These are phyloP conservation scores for Spilarctia lutea DNA, from an alignment of 2,888 invertebrate genomes.

Conservation along the genomic window DNA sequence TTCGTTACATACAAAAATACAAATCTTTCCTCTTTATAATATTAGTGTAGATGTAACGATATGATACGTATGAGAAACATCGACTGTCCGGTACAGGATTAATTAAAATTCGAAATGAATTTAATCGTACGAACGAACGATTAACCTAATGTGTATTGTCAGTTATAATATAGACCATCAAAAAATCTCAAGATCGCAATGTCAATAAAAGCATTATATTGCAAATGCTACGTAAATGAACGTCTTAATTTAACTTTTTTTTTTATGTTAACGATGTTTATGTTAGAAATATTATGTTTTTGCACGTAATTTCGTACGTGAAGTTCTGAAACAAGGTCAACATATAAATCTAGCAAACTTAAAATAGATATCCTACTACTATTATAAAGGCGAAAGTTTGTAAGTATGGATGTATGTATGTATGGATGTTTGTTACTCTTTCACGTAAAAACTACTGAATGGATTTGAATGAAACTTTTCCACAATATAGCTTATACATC, in stretches of 20 bases:
- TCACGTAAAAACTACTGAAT: too few relatives aligned
- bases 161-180: background rate
- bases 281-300: slow-evolving; percentile 29
- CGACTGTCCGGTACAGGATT: background rate
- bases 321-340: slow-evolving; percentile 16
- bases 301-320: slow-evolving; percentile 13
- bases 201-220: slow-evolving; percentile 10
- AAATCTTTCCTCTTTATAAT: too few relatives aligned
- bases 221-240: slow-evolving; percentile 7
- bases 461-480: too few relatives aligned
- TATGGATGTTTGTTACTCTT: too few relatives aligned
- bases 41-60: too few relatives aligned
- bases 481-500: too few relatives aligned
- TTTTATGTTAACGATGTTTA: slow-evolving; percentile 34
- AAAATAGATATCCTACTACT: slow-evolving; percentile 16
- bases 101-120: background rate
- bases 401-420: too few relatives aligned
- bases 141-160: background rate
- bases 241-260: slow-evolving; percentile 27
- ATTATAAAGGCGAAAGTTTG: too few relatives aligned
- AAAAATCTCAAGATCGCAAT: slow-evolving; percentile 11
- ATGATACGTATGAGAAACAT: background rate
- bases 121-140: background rate
- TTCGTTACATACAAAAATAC: too few relatives aligned
- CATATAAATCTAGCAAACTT: slow-evolving; percentile 3